Evolutionary conservation across 2,888 invertebrate species (phyloP), one percentile per base, ranked within the genome.

Genomic region (Hyles lineata): DNA sequence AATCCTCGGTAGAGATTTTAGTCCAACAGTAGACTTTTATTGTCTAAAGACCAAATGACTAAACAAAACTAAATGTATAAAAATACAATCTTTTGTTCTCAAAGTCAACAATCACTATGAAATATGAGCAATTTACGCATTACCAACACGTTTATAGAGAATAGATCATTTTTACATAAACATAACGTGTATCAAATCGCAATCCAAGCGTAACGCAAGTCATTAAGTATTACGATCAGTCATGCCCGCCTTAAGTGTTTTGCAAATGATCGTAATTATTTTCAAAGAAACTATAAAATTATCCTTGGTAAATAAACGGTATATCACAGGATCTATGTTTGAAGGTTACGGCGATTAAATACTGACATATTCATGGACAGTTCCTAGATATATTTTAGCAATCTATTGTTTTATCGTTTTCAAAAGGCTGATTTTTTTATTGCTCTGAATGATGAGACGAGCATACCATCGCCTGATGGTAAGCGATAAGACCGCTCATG

Each of bases 251-350:
- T 78, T 76, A 73, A 80, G n/a, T 72, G 43, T 58, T 67, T 67
- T 73, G 78, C 72, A 78, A 78, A 77, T 77, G 76, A 77, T 76
- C 76, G 77, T 75, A 77, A 74, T 80, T 75, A 79, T 82, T 81
- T 82, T 79, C 77, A 78, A 80, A 81, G 80, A 81, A 80, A 83
- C 79, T 79, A 80, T 80, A 81, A 85, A 84, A 86, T 86, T 85
- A 85, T 84, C 80, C 82, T 79, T 80, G 83, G 79, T 83, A 83
- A 82, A 82, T 84, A 82, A 84, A 83, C 75, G 77, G 73, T 70
- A 73, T 71, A 72, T 80, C 82, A 77, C 78, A 78, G 75, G 75
- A 76, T 75, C 25, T 73, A 80, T 83, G 79, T 76, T 29, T 78
- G 19, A 72, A 76, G 75, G 70, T 21, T 17, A n/a, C 0, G 74